Percentiles rank a stretch among this genome's conserved stretches.
phyloP scores from a whole-genome alignment of 2,113 vertebrate species.

The Pongo pygmaeus region DNA sequence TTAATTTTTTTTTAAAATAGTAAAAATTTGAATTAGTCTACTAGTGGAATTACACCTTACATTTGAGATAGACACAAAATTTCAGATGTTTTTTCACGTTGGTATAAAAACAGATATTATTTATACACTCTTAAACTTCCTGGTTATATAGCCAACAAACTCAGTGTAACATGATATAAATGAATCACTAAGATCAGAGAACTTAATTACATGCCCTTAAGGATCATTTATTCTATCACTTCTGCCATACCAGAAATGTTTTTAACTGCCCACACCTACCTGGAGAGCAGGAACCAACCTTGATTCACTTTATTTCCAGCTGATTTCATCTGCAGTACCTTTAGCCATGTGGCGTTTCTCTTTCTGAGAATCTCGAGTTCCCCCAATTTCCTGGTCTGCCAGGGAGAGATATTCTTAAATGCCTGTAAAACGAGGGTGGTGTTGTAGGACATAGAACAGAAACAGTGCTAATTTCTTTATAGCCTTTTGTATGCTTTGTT shows the following conservation, averaged over 20 bases:
- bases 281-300: not conserved
- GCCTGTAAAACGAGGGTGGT: not conserved
- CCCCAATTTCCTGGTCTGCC: not conserved
- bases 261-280: not conserved
- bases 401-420: not conserved
- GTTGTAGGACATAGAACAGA: not conserved
- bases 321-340: not conserved
- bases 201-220: not conserved
- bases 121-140: not conserved
- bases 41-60: not conserved
- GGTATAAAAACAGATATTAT: not conserved
- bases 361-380: not conserved
- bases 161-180: not conserved
- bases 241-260: not conserved
- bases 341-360: not conserved
- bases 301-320: not conserved
- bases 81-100: not conserved
- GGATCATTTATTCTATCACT: not conserved
- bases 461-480: not conserved
- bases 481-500: not conserved
- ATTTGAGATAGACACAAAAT: not conserved
- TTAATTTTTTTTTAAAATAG: not conserved
- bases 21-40: not conserved
- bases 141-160: not conserved
- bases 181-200: not conserved